Percentiles rank a stretch among this genome's conserved stretches.
Conservation (phyloP, 2,888 invertebrate genomes). For the Morpho achilles region DNA sequence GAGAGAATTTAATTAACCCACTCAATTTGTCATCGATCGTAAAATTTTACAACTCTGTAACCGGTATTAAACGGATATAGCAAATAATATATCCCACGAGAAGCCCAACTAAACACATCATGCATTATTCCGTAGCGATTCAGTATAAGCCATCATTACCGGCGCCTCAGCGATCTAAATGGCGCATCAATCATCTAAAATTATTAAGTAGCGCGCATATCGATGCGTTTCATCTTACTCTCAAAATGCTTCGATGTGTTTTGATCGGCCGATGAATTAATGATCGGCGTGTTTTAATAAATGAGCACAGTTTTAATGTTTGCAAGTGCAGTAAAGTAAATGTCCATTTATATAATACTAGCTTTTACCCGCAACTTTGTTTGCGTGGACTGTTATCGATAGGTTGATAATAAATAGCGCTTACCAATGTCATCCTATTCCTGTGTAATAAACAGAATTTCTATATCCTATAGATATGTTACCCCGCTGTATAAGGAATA, state of each 20-base stretch:
- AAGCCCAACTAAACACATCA: slow-evolving; percentile 12
- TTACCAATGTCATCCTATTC: too few relatives aligned
- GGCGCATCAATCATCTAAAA: slow-evolving; percentile 41
- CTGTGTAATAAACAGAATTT: too few relatives aligned
- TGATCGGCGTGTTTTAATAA: slow-evolving; percentile 26
- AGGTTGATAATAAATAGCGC: too few relatives aligned
- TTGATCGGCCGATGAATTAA: slow-evolving; percentile 33
- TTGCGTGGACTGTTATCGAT: too few relatives aligned
- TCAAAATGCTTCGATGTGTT: slow-evolving; percentile 43
- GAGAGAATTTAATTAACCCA: background rate
- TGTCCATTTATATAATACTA: too few relatives aligned
- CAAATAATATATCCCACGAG: slow-evolving; percentile 5
- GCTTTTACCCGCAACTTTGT: too few relatives aligned
- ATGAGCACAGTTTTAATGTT: slow-evolving; percentile 13
- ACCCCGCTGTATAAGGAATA: too few relatives aligned
- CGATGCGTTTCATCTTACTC: slow-evolving; percentile 39
- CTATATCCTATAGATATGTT: too few relatives aligned
- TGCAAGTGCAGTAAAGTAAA: background rate
- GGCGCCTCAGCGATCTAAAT: slow-evolving; percentile 30
- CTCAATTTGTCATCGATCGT: slow-evolving; percentile 6
- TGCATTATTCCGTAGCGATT: slow-evolving; percentile 8
- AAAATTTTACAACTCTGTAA: slow-evolving; percentile 7
- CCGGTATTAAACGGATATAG: background rate
- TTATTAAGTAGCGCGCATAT: slow-evolving; percentile 42
- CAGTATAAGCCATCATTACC: slow-evolving; percentile 29